Conservation (phyloP, 92 coral and sea anemone genomes). For the Ricordea florida region DNA sequence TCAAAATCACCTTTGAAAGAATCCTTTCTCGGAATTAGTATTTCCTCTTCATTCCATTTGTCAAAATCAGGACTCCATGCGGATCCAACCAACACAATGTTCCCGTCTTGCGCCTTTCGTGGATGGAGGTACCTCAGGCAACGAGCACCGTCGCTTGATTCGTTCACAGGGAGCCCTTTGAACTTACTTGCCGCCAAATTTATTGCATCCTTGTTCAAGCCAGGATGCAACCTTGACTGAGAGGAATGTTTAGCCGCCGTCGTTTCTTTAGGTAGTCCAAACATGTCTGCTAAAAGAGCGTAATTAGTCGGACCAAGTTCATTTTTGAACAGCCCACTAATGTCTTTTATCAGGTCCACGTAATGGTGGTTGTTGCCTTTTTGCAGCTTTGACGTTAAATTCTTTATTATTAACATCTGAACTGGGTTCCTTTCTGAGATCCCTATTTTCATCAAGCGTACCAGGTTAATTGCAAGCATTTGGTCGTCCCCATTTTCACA, state of each 20-base stretch:
- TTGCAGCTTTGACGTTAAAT: constrained; percentile 36
- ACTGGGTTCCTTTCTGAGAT: constrained; percentile 15
- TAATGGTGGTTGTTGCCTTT: constrained; percentile 24
- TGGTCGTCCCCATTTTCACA: constrained; percentile 33
- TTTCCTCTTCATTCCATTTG: constrained; percentile 10
- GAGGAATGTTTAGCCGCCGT: constrained; percentile 34
- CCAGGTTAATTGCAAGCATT: constrained; percentile 23
- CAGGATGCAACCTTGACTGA: constrained; percentile 15
- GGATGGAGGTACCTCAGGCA: constrained; percentile 30
- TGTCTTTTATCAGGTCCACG: constrained; percentile 18
- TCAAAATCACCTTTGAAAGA: neutral
- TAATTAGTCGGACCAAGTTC: constrained; percentile 46
- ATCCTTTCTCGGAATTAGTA: constrained; percentile 7
- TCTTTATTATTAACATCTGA: constrained; percentile 29
- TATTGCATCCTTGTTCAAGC: constrained; percentile 7
- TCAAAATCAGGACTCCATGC: constrained; percentile 41
- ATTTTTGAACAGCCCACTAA: constrained; percentile 35
- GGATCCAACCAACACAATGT: constrained; percentile 36
- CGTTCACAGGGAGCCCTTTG: constrained; percentile 25
- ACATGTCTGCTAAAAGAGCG: constrained; percentile 25
- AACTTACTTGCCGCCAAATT: constrained; percentile 1
- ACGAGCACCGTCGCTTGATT: constrained; percentile 51
- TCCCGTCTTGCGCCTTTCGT: neutral
- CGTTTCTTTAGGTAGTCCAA: constrained; percentile 42
- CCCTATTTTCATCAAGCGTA: constrained; percentile 33